Evolutionary conservation across 2,113 vertebrate genomes (phyloP).

Genomic region (Thymallus thymallus): DNA sequence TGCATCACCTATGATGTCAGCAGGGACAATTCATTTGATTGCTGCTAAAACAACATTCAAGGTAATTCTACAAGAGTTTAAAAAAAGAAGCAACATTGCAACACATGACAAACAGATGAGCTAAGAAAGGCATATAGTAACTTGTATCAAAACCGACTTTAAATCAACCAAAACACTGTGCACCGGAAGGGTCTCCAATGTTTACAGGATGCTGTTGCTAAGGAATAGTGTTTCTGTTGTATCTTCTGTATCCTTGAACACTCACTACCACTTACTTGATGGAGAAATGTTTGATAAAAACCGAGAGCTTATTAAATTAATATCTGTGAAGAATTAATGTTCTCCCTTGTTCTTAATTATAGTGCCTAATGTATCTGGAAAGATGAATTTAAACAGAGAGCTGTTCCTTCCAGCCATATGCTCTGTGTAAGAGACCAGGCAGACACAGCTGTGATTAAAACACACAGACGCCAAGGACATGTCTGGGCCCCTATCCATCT

Average conservation of each 20-base stretch:
- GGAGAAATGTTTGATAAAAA: conserved; percentile 31
- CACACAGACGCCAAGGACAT: conserved; percentile 32
- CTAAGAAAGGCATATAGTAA: background rate
- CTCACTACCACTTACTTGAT: conserved; percentile 9
- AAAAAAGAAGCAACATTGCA: background rate
- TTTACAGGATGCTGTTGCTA: conserved; percentile 2
- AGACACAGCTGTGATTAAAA: conserved; percentile 57
- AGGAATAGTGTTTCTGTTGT: background rate
- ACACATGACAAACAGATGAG: background rate
- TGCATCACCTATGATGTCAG: background rate
- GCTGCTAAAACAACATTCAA: background rate
- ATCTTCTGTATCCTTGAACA: conserved; percentile 10
- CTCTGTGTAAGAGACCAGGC: conserved; percentile 19
- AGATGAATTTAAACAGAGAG: conserved; percentile 52
- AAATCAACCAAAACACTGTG: background rate
- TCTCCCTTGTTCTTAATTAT: conserved; percentile 38
- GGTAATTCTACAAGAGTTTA: background rate
- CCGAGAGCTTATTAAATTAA: conserved; percentile 28
- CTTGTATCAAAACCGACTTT: no score
- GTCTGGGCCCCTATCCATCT: conserved; percentile 20
- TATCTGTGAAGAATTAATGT: conserved; percentile 52
- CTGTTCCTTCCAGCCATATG: background rate
- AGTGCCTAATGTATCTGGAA: conserved; percentile 39
- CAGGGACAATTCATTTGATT: background rate
- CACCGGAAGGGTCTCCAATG: background rate